Evolutionary conservation across 2,797 vertebrate genomes (phyloP), one percentile per base, ranked within the genome.

Genomic region (Erithacus rubecula): DNA sequence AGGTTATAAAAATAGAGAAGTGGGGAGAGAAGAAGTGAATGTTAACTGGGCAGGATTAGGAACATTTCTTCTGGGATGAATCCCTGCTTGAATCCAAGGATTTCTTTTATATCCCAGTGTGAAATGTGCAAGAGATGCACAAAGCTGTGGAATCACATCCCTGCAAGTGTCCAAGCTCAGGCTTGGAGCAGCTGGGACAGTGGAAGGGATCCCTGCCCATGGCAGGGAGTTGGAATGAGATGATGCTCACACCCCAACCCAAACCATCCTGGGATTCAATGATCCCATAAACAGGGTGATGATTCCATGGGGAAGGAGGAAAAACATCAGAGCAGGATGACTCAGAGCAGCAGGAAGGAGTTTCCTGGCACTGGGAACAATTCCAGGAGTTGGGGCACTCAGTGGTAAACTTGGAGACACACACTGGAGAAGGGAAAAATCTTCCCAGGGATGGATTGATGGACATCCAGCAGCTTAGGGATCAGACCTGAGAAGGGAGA

Each of bases 11-110:
- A 71, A n/a, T 1, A 41, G 1, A n/a, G 23, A 21, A 1, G 5
- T 13, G 8, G 10, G 37, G 21, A 43, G 3, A 5, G 46, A 59
- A 36, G 11, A 16, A 30, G 16, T 37, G 51, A 53, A 23, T 12
- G 1, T 41, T 37, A 39, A n/a, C 0, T 0, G 39, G 9, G 2
- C 10, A 63, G 6, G 21, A n/a, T 62, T 7, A 34, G 46, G 27
- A 64, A 1, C 4, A 3, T 36, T 93, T 44, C 10, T 78, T 90
- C 26, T 6, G 3, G 19, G 81, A 12, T 71, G 36, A 55, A 70
- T 60, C 18, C 6, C 24, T 58, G n/a, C 37, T 83, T 46, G 26
- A 41, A 77, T n/a, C 37, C 24, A 4, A 62, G n/a, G 5, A 56
- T 70, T 88, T 63, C 1, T 67, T 67, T 75, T 11, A 2, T 41